Evolutionary conservation across 2,113 vertebrate genomes (phyloP).

Genomic region (Melanerpes aurifrons): DNA sequence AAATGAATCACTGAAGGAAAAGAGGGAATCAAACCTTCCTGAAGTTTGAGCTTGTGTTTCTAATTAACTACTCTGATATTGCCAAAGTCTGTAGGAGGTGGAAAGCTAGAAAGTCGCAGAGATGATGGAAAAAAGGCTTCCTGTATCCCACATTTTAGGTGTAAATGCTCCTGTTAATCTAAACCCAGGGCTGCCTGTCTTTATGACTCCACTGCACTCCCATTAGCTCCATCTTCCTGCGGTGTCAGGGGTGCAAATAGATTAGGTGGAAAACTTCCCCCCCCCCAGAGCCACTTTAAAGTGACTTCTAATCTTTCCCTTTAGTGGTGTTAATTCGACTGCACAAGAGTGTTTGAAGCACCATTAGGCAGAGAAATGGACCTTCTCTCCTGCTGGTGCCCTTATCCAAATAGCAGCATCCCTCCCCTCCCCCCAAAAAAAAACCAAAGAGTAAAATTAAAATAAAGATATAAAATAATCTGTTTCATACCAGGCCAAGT

Average conservation of each 20-base stretch:
- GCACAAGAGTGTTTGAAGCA: conserved; percentile 35
- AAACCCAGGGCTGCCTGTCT: conserved; percentile 34
- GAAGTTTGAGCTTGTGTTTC: not conserved
- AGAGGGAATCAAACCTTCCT: not conserved
- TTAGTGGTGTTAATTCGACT: conserved; percentile 61
- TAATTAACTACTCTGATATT: not conserved
- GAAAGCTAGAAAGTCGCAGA: not conserved
- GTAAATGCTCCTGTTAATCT: conserved; percentile 61
- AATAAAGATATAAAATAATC: not conserved
- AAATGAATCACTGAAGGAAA: not conserved
- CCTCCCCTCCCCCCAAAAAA: too few relatives aligned
- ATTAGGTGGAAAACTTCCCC: conserved; percentile 35
- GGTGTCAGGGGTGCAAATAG: conserved; percentile 39
- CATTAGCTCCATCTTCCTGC: conserved; percentile 34
- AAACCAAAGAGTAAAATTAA: too few relatives aligned
- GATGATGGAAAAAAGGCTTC: not conserved
- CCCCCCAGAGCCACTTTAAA: conserved; percentile 53
- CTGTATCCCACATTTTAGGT: not conserved
- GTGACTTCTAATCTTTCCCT: conserved; percentile 56
- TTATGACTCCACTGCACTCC: conserved; percentile 40
- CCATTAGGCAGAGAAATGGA: conserved; percentile 68
- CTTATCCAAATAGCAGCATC: conserved; percentile 31
- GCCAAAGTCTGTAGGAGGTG: not conserved
- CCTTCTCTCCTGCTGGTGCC: conserved; percentile 41
- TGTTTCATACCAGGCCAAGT: not conserved